A percentile compares a stretch with the other conserved stretches of the same genome.
Evolutionary conservation across 2,888 invertebrate genomes (phyloP).

Genomic region (Branchipolynoe longqiensis): DNA sequence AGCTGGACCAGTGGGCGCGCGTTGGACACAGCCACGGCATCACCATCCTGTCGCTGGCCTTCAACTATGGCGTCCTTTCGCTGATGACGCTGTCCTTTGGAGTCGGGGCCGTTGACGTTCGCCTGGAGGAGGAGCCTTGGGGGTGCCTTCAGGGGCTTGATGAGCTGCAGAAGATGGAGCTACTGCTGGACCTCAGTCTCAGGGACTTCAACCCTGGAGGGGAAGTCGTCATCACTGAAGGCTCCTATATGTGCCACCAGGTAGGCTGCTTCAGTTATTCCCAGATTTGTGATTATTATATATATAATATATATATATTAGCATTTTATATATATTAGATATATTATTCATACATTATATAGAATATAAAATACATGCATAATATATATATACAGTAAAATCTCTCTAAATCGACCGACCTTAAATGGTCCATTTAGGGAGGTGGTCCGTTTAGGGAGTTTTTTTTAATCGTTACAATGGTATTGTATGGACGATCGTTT

Average conservation of each 20-base stretch:
- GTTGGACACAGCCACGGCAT: slow-evolving; percentile 72
- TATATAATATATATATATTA: neutral
- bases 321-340: neutral
- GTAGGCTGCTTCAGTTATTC: too few species aligned
- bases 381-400: too few species aligned
- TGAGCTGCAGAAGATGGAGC: slow-evolving; percentile 60
- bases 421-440: too few species aligned
- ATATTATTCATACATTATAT: too few species aligned
- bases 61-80: slow-evolving; percentile 79
- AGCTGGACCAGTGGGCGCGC: slow-evolving; percentile 64
- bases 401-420: too few species aligned
- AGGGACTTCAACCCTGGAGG: slow-evolving; percentile 63
- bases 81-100: slow-evolving; percentile 79
- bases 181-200: slow-evolving; percentile 62
- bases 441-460: too few species aligned
- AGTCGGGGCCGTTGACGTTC: slow-evolving; percentile 69
- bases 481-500: too few species aligned
- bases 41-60: slow-evolving; percentile 78
- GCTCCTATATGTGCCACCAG: slow-evolving; percentile 72
- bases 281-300: neutral
- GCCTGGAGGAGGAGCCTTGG: slow-evolving; percentile 71
- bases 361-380: too few species aligned
- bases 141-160: slow-evolving; percentile 73
- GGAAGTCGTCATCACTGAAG: slow-evolving; percentile 55
- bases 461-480: too few species aligned